phyloP scores from a whole-genome alignment of 2,113 vertebrate genomes.

The Triplophysa siluroides region DNA sequence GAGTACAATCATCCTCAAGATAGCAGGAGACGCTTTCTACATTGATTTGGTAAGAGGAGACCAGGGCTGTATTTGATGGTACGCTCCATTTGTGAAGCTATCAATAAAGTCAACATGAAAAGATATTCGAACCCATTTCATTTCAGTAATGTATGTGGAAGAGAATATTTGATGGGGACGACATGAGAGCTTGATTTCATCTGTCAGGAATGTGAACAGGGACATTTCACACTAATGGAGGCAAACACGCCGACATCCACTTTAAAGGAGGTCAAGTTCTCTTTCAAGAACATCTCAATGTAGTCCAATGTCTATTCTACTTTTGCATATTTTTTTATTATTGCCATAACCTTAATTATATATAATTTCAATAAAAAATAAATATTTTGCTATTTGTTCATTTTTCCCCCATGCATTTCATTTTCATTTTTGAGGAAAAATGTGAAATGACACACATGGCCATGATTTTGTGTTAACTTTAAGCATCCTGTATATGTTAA shows the following conservation, averaged over 20 bases:
- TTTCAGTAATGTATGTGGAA: neutral
- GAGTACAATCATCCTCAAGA: conserved; percentile 46
- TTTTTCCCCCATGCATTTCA: too few relatives aligned
- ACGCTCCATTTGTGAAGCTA: neutral
- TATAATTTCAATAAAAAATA: too few relatives aligned
- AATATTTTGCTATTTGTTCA: too few relatives aligned
- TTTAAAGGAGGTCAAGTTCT: neutral
- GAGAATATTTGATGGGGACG: neutral
- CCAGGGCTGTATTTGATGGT: neutral
- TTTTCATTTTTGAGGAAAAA: too few relatives aligned
- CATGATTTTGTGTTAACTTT: conserved; percentile 3
- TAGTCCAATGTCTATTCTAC: neutral
- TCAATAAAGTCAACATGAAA: conserved; percentile 31
- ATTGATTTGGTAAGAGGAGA: neutral
- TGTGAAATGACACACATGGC: too few relatives aligned
- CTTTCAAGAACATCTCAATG: neutral
- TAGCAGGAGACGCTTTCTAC: neutral
- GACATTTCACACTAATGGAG: too few relatives aligned
- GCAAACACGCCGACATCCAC: neutral
- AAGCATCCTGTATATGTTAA: conserved; percentile 5
- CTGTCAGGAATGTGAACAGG: too few relatives aligned
- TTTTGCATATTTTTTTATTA: neutral
- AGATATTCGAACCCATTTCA: neutral
- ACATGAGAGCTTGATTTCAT: neutral
- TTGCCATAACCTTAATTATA: neutral